Evolutionary conservation across 2,888 invertebrate genomes (phyloP).

Genomic region (Sussaba pulchella): DNA sequence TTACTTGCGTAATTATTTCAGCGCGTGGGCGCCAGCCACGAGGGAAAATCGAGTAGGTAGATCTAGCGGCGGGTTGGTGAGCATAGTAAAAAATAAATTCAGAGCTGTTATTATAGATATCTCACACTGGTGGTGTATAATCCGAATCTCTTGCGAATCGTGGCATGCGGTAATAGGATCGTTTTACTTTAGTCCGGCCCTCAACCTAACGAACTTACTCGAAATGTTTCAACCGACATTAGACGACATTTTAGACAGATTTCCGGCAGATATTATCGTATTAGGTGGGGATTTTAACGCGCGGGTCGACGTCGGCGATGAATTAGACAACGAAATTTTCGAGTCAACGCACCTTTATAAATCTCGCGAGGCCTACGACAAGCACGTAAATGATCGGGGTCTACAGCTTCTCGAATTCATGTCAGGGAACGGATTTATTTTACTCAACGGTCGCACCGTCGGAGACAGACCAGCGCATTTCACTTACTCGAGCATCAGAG

Average conservation of each 20-base stretch:
- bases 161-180: conserved; percentile 18
- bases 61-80: conserved; percentile 27
- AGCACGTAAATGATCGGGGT: neutral
- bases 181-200: conserved; percentile 24
- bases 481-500: neutral
- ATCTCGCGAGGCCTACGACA: neutral
- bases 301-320: neutral
- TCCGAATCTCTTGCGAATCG: neutral
- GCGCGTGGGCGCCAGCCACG: conserved; percentile 7
- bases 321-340: neutral
- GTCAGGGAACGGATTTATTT: conserved; percentile 20
- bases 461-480: conserved; percentile 1
- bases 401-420: conserved; percentile 15
- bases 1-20: neutral
- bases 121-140: conserved; percentile 29
- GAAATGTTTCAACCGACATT: conserved; percentile 20
- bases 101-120: neutral
- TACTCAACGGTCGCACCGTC: conserved; percentile 7
- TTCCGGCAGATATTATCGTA: neutral
- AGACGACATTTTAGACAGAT: conserved; percentile 9
- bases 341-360: neutral
- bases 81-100: neutral
- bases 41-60: conserved; percentile 9
- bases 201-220: neutral
- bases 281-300: conserved; percentile 19